These are phyloP conservation scores for Ectemnius cavifrons DNA, from an alignment of 2,888 invertebrate genomes.

Conservation along the genomic window DNA sequence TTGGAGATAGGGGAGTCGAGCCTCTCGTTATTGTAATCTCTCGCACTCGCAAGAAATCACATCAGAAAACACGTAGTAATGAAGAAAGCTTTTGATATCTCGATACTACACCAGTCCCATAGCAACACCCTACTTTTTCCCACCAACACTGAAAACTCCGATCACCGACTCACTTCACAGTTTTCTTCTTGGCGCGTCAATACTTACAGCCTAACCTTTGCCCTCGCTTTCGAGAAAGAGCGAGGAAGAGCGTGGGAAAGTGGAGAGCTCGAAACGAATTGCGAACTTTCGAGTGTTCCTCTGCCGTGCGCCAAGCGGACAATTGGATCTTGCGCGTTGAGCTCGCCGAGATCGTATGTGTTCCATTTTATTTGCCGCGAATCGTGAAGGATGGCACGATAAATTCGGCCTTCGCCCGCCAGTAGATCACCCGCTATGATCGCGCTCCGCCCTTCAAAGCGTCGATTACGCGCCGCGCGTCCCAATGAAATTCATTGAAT, in stretches of 20 bases:
- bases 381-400: slow-evolving; percentile 21
- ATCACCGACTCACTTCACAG: too few relatives aligned
- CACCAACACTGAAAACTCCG: too few relatives aligned
- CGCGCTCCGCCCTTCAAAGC: slow-evolving; percentile 13
- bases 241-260: too few relatives aligned
- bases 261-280: too few relatives aligned
- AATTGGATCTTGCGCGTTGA: too few relatives aligned
- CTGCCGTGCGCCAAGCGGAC: too few relatives aligned
- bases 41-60: not conserved
- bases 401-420: slow-evolving; percentile 30
- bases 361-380: not conserved
- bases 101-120: slow-evolving; percentile 4
- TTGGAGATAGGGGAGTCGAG: too few relatives aligned
- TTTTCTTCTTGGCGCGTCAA: too few relatives aligned
- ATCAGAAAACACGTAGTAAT: not conserved
- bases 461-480: slow-evolving; percentile 38
- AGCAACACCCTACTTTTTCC: not conserved
- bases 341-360: too few relatives aligned
- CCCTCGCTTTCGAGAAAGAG: too few relatives aligned
- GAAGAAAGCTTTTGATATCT: slow-evolving; percentile 10
- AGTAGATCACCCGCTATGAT: slow-evolving; percentile 23
- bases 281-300: too few relatives aligned
- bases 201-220: too few relatives aligned
- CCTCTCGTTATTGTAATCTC: not conserved
- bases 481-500: slow-evolving; percentile 48